These are phyloP conservation scores for Lepidonotus clava DNA, from an alignment of 2,888 invertebrate genomes.

Conservation along the genomic window DNA sequence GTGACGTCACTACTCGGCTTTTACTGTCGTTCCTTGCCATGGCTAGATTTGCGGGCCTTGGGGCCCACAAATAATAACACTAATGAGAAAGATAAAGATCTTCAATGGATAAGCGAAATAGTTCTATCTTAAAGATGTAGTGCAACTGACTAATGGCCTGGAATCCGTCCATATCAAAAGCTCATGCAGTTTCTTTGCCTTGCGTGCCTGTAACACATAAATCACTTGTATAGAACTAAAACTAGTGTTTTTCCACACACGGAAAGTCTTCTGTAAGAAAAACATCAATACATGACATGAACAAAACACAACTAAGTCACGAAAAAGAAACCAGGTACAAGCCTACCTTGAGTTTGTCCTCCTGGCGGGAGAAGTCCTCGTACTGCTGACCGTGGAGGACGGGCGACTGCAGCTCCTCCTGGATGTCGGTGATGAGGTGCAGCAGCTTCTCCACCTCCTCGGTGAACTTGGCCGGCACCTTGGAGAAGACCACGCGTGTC, in stretches of 20 bases:
- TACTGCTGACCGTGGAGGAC: constrained; percentile 79
- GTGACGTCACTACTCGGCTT: too few species aligned
- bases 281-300: background rate
- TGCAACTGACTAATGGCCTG: too few species aligned
- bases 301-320: background rate
- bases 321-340: background rate
- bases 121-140: too few species aligned
- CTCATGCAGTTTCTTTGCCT: too few species aligned
- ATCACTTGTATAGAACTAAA: background rate
- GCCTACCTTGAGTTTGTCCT: constrained; percentile 83
- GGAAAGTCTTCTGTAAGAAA: background rate
- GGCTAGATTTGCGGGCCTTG: too few species aligned
- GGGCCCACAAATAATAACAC: too few species aligned
- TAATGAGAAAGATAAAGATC: too few species aligned
- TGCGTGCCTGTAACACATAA: too few species aligned
- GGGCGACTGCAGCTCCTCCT: constrained; percentile 68
- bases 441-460: constrained; percentile 70
- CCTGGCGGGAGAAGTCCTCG: constrained; percentile 85
- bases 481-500: constrained; percentile 64
- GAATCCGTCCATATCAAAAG: too few species aligned
- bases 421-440: constrained; percentile 69
- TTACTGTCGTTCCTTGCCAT: too few species aligned
- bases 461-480: constrained; percentile 69
- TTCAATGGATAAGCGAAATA: too few species aligned
- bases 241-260: background rate